A percentile compares a stretch with the other conserved stretches of the same genome.
Conservation (phyloP, 2,888 invertebrate genomes). For the Pachycephus smyrnensis region DNA sequence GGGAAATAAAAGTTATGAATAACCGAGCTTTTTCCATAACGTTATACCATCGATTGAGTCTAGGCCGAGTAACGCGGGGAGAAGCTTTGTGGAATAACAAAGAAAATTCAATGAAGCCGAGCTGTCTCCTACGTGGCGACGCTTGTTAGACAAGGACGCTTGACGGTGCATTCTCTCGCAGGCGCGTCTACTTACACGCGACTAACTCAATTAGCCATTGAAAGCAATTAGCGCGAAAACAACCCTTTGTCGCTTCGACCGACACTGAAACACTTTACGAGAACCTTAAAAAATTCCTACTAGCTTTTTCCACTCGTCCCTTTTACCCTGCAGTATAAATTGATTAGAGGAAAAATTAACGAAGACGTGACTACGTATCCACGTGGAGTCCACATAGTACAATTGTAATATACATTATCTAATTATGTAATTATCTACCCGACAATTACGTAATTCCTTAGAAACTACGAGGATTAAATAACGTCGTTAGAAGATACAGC, state of each 20-base stretch:
- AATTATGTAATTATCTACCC: background rate
- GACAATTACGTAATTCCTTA: background rate
- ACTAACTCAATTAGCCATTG: conserved; percentile 36
- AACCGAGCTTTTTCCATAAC: background rate
- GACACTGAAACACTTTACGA: conserved; percentile 10
- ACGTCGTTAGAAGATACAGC: background rate
- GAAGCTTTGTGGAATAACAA: background rate
- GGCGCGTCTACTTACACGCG: conserved; percentile 26
- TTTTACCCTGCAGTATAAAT: conserved; percentile 29
- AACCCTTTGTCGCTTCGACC: conserved; percentile 26
- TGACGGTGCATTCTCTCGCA: conserved; percentile 39
- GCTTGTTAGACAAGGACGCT: conserved; percentile 29
- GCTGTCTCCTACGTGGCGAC: conserved; percentile 7
- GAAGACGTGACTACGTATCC: conserved; percentile 16
- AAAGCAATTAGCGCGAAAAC: conserved; percentile 47
- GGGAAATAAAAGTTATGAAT: background rate
- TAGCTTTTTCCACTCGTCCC: background rate
- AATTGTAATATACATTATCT: background rate
- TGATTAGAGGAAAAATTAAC: conserved; percentile 37
- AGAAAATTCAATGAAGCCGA: background rate
- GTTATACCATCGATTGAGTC: background rate
- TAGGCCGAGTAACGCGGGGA: background rate
- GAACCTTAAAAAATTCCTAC: conserved; percentile 5
- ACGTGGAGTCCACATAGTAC: background rate
- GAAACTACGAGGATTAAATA: background rate